Percentiles rank a stretch among this genome's conserved stretches.
phyloP scores from a whole-genome alignment of 2,113 vertebrate genomes.

The Gopherus evgoodei region DNA sequence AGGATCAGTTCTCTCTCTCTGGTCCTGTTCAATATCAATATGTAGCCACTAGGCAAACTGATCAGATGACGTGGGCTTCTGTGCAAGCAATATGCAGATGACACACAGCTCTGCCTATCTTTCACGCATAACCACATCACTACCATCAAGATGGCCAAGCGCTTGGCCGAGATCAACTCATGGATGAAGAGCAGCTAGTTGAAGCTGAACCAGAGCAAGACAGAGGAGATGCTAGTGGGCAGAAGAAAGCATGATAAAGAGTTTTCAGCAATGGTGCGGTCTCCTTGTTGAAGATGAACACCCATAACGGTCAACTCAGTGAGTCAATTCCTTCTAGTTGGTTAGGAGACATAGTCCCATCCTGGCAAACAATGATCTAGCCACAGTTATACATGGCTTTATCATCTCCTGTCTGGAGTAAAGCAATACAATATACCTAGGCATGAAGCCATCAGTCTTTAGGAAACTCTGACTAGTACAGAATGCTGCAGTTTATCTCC shows the following conservation, averaged over 20 bases:
- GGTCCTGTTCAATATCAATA: not conserved
- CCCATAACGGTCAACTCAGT: not conserved
- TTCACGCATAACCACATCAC: not conserved
- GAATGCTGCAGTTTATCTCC: not conserved
- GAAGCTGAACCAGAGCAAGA: not conserved
- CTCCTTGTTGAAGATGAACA: accelerated
- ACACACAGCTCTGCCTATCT: no score
- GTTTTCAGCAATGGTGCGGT: not conserved
- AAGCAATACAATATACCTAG: not conserved
- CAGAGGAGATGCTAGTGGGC: not conserved
- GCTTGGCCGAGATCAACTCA: not conserved
- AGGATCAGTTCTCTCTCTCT: not conserved
- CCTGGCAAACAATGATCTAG: not conserved
- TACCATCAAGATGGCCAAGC: not conserved
- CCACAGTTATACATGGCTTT: not conserved
- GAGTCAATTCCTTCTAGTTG: not conserved
- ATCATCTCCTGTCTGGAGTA: not conserved
- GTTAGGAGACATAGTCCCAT: not conserved
- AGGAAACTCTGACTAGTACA: not conserved
- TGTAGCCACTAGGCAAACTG: not conserved
- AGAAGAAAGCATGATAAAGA: not conserved
- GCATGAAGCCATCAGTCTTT: not conserved
- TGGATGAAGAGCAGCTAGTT: not conserved
- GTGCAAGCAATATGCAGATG: not conserved
- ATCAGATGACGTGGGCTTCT: not conserved